Percentiles rank a stretch among this genome's conserved stretches.
phyloP scores from a whole-genome alignment of 2,888 invertebrate genomes.

The Stenotaenia linearis region DNA sequence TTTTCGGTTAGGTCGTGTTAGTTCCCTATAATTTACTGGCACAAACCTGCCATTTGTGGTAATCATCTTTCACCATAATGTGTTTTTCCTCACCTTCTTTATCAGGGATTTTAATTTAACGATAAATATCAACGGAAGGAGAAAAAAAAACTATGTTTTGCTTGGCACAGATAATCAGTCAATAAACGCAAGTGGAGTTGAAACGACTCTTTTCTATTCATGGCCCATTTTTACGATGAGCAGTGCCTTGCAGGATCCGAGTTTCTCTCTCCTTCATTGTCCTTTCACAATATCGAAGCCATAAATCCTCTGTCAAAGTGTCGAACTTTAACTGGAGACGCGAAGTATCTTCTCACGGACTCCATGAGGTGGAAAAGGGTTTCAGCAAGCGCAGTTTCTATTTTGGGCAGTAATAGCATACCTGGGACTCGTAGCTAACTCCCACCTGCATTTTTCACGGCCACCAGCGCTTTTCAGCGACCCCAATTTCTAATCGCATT shows the following conservation, averaged over 20 bases:
- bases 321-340: background rate
- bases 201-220: background rate
- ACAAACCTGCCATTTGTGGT: background rate
- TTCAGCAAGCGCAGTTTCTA: background rate
- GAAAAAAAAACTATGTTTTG: background rate
- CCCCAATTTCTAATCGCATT: conserved; percentile 1
- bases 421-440: background rate
- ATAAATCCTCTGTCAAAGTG: conserved; percentile 11
- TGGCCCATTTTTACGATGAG: background rate
- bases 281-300: background rate
- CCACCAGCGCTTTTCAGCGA: background rate
- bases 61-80: conserved; percentile 8
- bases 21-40: conserved; percentile 7
- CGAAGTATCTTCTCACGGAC: background rate
- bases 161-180: background rate
- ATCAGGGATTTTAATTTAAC: background rate
- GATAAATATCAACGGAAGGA: background rate
- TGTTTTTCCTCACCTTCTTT: background rate
- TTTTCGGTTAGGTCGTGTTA: background rate
- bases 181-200: background rate
- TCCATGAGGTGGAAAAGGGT: background rate
- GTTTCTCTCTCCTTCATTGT: background rate
- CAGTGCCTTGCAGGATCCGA: background rate
- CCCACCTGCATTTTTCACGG: background rate
- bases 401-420: background rate